phyloP scores from a whole-genome alignment of 1,140 invertebrate species.

The Agraylea sexmaculata region DNA sequence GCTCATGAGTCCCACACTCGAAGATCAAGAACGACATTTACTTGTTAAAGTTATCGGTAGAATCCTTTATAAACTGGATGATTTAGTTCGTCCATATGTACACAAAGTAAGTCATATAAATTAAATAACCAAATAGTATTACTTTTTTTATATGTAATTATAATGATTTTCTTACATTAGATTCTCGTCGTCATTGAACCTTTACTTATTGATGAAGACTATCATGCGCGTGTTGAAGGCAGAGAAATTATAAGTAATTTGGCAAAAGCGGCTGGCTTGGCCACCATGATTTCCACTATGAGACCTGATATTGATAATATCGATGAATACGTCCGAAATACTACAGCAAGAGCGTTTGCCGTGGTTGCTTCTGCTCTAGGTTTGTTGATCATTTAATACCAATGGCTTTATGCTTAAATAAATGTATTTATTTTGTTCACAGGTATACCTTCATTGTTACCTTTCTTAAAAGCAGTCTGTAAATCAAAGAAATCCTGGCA shows the following conservation, averaged over 20 bases:
- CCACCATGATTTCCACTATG: slow-evolving; percentile 99
- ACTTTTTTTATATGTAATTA: slow-evolving; percentile 12
- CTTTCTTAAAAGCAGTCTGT: slow-evolving; percentile 98
- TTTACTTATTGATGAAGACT: slow-evolving; percentile 97
- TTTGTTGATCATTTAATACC: slow-evolving; percentile 15
- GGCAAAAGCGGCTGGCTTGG: slow-evolving; percentile 98
- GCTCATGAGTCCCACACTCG: slow-evolving; percentile 97
- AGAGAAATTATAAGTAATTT: slow-evolving; percentile 99
- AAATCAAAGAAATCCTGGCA: slow-evolving; percentile 99
- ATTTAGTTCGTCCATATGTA: slow-evolving; percentile 96
- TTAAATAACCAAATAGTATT: neutral
- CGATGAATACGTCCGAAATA: slow-evolving; percentile 99
- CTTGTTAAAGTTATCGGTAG: slow-evolving; percentile 99
- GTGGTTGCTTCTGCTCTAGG: slow-evolving; percentile 98
- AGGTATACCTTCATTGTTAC: slow-evolving; percentile 88
- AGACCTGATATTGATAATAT: slow-evolving; percentile 99
- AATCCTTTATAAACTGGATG: slow-evolving; percentile 97
- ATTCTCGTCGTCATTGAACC: slow-evolving; percentile 99
- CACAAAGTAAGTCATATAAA: slow-evolving; percentile 64
- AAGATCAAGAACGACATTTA: slow-evolving; percentile 98
- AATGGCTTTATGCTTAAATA: neutral
- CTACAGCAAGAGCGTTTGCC: slow-evolving; percentile 96
- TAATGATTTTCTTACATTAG: slow-evolving; percentile 31
- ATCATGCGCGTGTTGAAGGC: slow-evolving; percentile 98
- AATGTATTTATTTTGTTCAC: slow-evolving; percentile 17